These are phyloP conservation scores for Fratercula arctica DNA, from an alignment of 2,797 vertebrate genomes.

Conservation along the genomic window DNA sequence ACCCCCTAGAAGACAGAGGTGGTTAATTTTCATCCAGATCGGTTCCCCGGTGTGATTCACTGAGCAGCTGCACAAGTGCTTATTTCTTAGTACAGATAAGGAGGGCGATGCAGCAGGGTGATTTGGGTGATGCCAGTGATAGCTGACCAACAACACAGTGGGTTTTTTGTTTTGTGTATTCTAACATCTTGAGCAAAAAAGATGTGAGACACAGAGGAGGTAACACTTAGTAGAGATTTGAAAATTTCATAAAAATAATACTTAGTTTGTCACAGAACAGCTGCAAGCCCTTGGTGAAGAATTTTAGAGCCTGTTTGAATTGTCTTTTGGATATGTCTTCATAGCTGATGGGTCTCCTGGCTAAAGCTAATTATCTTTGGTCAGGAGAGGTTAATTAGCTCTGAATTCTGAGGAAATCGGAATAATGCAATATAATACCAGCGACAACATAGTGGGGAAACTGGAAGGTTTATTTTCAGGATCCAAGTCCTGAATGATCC, in stretches of 20 bases:
- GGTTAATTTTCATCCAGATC: background rate
- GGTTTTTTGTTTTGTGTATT: background rate
- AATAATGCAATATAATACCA: background rate
- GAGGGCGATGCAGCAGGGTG: background rate
- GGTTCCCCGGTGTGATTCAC: background rate
- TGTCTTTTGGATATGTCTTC: background rate
- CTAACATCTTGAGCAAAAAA: background rate
- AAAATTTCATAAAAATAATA: background rate
- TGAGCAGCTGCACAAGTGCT: background rate
- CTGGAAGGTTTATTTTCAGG: background rate
- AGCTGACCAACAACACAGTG: background rate
- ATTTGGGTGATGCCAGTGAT: background rate
- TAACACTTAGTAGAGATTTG: background rate
- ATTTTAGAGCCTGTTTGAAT: background rate
- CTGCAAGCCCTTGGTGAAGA: background rate
- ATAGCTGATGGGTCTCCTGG: background rate
- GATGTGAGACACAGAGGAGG: rapidly evolving
- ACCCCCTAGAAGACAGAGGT: background rate
- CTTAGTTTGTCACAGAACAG: background rate
- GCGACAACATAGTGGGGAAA: rapidly evolving
- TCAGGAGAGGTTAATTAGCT: background rate
- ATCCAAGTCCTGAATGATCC: background rate
- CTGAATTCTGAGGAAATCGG: background rate
- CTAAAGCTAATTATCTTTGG: background rate
- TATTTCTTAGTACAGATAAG: background rate